Percentiles rank a stretch among this genome's conserved stretches.
These are phyloP conservation scores for Salvelinus sp. DNA, from an alignment of 2,113 vertebrate genomes.

Conservation along the genomic window DNA sequence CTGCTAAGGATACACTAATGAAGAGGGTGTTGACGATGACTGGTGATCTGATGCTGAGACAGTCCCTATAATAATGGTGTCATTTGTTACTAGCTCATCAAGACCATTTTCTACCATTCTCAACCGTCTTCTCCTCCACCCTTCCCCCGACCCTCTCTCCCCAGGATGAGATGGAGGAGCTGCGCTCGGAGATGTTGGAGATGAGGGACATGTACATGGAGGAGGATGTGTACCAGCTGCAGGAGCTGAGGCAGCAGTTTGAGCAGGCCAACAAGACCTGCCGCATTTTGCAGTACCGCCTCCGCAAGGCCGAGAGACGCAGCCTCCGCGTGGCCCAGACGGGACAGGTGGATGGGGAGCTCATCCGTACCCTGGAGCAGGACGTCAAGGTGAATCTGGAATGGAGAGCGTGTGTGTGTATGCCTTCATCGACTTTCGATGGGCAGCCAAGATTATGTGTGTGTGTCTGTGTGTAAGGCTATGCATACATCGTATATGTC, in stretches of 20 bases:
- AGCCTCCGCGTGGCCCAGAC: conserved; percentile 93
- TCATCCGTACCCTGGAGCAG: conserved; percentile 92
- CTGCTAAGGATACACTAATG: background rate
- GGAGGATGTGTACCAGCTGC: conserved; percentile 95
- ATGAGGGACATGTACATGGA: conserved; percentile 99
- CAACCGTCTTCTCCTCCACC: background rate
- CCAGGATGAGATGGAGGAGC: conserved; percentile 97
- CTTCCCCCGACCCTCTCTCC: background rate
- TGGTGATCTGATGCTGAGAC: background rate
- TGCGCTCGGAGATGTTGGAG: conserved; percentile 97
- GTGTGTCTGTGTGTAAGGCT: background rate
- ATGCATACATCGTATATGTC: background rate
- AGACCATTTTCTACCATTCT: background rate
- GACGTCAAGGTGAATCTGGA: conserved; percentile 87
- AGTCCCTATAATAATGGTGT: background rate
- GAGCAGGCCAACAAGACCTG: conserved; percentile 97
- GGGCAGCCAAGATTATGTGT: background rate
- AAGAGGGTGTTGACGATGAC: background rate
- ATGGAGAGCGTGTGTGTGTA: background rate
- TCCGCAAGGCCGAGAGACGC: conserved; percentile 94
- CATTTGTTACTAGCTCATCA: background rate
- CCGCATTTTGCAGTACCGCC: conserved; percentile 95
- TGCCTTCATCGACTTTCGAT: no score
- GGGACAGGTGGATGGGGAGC: conserved; percentile 91
- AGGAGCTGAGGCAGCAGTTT: conserved; percentile 94